Conservation (phyloP, 1,140 invertebrate genomes). For the Drosophila orena region DNA sequence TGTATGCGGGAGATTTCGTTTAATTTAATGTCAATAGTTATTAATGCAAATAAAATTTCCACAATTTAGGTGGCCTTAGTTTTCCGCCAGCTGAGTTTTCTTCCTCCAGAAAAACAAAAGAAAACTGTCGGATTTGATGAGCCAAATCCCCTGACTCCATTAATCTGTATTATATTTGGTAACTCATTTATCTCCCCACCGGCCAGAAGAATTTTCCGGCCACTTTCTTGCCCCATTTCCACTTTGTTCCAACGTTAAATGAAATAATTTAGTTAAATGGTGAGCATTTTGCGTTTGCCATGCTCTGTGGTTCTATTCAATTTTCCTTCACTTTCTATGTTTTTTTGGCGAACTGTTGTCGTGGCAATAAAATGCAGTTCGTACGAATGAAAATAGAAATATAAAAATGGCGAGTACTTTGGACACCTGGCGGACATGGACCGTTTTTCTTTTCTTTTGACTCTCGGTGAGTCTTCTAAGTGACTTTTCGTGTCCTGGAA, state of each 20-base stretch:
- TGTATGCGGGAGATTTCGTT: too few relatives aligned
- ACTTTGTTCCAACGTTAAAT: conserved; percentile 41
- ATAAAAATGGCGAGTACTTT: conserved; percentile 16
- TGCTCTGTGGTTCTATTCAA: conserved; percentile 30
- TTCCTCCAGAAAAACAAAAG: neutral
- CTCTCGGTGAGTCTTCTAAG: conserved; percentile 26
- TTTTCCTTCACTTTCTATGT: neutral
- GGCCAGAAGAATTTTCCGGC: neutral
- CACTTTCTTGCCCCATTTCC: conserved; percentile 1
- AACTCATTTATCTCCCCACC: conserved; percentile 23
- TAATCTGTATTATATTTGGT: conserved; percentile 42
- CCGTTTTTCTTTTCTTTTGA: neutral
- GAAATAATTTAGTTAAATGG: conserved; percentile 58
- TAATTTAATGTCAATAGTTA: too few relatives aligned
- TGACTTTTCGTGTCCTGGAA: conserved; percentile 60
- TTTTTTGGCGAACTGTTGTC: conserved; percentile 15
- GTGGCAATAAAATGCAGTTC: conserved; percentile 63
- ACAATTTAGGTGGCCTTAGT: neutral
- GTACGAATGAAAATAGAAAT: conserved; percentile 30
- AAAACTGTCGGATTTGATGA: conserved; percentile 13
- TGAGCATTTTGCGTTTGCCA: conserved; percentile 37
- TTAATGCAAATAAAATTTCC: too few relatives aligned
- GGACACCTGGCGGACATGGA: conserved; percentile 34
- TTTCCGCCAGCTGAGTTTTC: neutral
- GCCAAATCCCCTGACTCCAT: conserved; percentile 26